A percentile compares a stretch with the other conserved stretches of the same genome.
Conservation (phyloP, 2,797 vertebrate genomes). For the Falco berigora region DNA sequence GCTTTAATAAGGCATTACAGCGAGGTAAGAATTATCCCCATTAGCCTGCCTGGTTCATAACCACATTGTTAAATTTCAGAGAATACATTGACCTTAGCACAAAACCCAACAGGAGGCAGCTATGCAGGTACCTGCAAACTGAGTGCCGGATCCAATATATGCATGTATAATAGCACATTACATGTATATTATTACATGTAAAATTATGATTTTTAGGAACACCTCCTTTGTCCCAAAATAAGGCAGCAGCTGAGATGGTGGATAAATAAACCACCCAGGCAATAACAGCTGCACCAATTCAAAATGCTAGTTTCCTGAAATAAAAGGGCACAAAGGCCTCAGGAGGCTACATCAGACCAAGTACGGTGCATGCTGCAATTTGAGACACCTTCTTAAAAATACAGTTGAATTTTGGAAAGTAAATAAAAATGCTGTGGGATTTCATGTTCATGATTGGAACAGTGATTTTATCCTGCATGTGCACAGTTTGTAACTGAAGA, state of each 20-base stretch:
- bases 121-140: background rate
- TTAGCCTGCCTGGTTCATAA: background rate
- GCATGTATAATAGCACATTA: background rate
- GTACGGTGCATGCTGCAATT: background rate
- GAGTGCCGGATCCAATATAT: background rate
- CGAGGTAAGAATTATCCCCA: background rate
- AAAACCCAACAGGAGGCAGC: background rate
- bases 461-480: background rate
- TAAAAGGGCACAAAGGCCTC: background rate
- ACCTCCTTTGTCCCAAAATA: background rate
- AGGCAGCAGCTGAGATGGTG: background rate
- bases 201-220: background rate
- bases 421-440: background rate
- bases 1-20: background rate
- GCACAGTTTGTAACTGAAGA: background rate
- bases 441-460: background rate
- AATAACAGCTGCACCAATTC: background rate
- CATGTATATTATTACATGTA: background rate
- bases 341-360: background rate
- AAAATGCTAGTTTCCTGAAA: background rate
- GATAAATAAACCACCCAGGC: background rate
- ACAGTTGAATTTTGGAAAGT: background rate
- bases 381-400: background rate
- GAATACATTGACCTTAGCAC: background rate
- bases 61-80: background rate